Percentiles rank a stretch among this genome's conserved stretches.
Conservation (phyloP, 2,888 invertebrate genomes). For the Netelia fuscicornis region DNA sequence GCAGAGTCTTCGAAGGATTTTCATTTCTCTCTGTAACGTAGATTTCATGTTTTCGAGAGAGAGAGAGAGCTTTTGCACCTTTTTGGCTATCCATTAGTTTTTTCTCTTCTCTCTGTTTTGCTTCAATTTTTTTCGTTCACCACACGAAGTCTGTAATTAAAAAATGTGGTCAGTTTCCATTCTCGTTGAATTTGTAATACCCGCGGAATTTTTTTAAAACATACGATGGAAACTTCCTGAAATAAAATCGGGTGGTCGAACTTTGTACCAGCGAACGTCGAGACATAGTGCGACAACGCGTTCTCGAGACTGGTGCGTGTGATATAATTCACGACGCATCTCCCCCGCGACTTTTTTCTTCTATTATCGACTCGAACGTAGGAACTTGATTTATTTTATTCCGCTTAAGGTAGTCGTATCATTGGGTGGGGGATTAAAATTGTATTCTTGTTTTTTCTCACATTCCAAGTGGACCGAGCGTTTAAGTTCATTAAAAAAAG, state of each 20-base stretch:
- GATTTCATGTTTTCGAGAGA: background rate
- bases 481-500: too few species aligned
- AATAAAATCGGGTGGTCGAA: slow-evolving; percentile 37
- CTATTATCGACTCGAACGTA: slow-evolving; percentile 25
- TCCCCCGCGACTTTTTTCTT: background rate
- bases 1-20: background rate
- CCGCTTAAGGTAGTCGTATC: too few species aligned
- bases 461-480: too few species aligned
- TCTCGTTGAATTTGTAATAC: background rate
- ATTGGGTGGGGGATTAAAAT: too few species aligned
- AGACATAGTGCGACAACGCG: background rate
- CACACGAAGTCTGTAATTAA: background rate
- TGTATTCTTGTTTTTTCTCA: too few species aligned
- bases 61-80: background rate
- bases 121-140: background rate
- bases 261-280: slow-evolving; percentile 41
- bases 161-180: background rate
- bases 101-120: background rate
- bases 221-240: slow-evolving; percentile 22
- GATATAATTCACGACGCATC: background rate
- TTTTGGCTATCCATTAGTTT: background rate
- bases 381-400: slow-evolving; percentile 13
- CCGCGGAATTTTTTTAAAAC: background rate
- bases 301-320: background rate
- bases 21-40: background rate